Base-by-base conservation (phyloP, 2,797 vertebrate genomes). In the Centropyge bicolor region DNA sequence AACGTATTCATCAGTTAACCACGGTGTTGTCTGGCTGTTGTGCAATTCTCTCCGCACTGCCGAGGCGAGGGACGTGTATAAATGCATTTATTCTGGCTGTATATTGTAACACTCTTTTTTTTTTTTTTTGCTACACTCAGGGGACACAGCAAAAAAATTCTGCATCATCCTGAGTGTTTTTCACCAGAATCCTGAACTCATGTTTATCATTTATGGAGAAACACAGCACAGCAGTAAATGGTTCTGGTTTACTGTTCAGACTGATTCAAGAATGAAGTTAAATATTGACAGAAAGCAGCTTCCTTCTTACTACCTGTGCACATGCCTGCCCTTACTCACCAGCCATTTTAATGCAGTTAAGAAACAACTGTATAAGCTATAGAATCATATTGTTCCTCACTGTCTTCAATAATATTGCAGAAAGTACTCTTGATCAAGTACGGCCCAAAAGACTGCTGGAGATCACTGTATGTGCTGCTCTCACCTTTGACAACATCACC, bases 401-500 rank as follows among this genome's bases (percentile, higher is more conserved):
- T 22, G 35, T 40, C 12, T 62, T 55, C 10, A 46, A 36, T 24
- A 22, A 27, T 62, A 60, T 46, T 24, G 5, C 1, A 54, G 12
- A 31, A 67, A 35, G 1, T 52, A 31, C 55, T 51, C 22, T 13
- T 54, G 0, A 24, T 2, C 41, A 51, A 65, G 8, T 20, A 2
- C 0, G 41, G 22, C 1, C n/a, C 3, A 17, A 8, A 41, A 8
- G 0, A 36, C 38, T 4, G 8, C 19, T 67, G 13, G 8, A 40
- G 17, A 56, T 74, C 20, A 1, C 14, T 19, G 14, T 4, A 4
- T 48, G 27, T 40, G 60, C 59, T 17, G 65, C 24, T 48, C 59
- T 83, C 66, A 48, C 16, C 70, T 90, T 91, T 88, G 86, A 85
- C 87, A 90, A 90, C 72, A 89, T 19, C 22, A 71, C 90, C 89